Base-by-base conservation (phyloP, 2,797 vertebrate genomes). In the Astyanax mexicanus region DNA sequence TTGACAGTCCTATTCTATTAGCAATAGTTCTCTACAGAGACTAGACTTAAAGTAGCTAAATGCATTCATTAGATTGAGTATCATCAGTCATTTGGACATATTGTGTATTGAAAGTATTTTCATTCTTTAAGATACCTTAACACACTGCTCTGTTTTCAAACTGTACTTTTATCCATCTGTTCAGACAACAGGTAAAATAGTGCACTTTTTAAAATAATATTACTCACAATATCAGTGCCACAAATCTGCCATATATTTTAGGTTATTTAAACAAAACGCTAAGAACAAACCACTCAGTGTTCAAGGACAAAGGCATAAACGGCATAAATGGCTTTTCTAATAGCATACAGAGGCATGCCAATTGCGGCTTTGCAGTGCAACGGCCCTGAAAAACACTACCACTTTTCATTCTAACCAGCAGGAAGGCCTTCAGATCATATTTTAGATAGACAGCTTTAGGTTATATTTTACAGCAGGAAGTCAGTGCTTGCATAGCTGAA, bases 401-500 rank as follows among this genome's bases (percentile, higher is more conserved):
- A 40, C 9, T 19, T 35, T 60, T 42, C 3, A 35, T 49, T 80
- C n/a, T 8, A 77, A 21, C 72, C 54, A 55, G 55, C 64, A 72
- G 29, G 17, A 5, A 40, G 25, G 62, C 23, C 19, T 65, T 62
- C 29, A 1, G 1, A 73, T 80, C 32, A 47, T 42, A 73, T 69
- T 79, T 77, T 60, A 35, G 32, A 71, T 45, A 21, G 27, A 45
- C 37, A 49, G 19, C 49, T 57, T 25, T 13, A 60, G 64, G 72
- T 37, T 25, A 74, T 67, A 58, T 47, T 67, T 72, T n/a, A 47
- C 9, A 44, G 12, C 12, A 44, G 71, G 81, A 72, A 21, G 80
- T 60, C 75, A 57, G 79, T 80, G 65, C 19, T 78, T 29, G 60
- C 72, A 77, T 70, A 47, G 32, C 70, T 79, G 42, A 38, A 76